Evolutionary conservation across 2,797 vertebrate genomes (phyloP), one percentile per base, ranked within the genome.

Genomic region (Hybognathus amarus): DNA sequence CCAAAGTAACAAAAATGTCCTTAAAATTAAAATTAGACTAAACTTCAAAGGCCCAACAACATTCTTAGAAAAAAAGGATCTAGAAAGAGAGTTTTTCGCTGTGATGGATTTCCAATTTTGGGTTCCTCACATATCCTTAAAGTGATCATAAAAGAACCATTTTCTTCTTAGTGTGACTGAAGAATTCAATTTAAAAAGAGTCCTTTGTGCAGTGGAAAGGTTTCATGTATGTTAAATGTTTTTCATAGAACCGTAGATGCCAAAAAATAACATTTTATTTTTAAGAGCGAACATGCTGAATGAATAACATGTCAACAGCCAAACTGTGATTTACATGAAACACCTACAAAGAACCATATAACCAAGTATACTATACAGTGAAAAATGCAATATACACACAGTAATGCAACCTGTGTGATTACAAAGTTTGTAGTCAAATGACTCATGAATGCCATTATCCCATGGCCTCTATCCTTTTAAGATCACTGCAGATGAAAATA

Each of bases 401-500:
- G 45, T 6, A 66, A 78, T n/a, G 24, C 6, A 50, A 33, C 47
- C 15, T 27, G 6, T 30, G 4, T 33, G 18, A 30, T 74, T 82
- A n/a, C 15, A 5, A 64, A 50, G 45, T 66, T 73, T 61, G 7
- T 63, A 73, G 38, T 64, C 2, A 0, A 47, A 61, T 64, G 75
- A 15, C 59, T 77, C 77, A 79, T 52, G 42, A 66, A 67, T 33
- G 52, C 4, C 13, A 67, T 36, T 52, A 67, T 50, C 61, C 45
- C n/a, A 20, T 20, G 30, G 5, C 59, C 70, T 82, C 30, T 64
- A 82, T 66, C 30, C n/a, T 40, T 82, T 82, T 30, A 64, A 75
- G 20, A 74, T 64, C 80, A 54, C 45, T 52, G 70, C n/a, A 82
- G 33, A 75, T 30, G 6, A 82, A 82, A 63, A 33, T 79, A 45